Conservation (phyloP, 2,888 invertebrate genomes). For the Agrilus mali region DNA sequence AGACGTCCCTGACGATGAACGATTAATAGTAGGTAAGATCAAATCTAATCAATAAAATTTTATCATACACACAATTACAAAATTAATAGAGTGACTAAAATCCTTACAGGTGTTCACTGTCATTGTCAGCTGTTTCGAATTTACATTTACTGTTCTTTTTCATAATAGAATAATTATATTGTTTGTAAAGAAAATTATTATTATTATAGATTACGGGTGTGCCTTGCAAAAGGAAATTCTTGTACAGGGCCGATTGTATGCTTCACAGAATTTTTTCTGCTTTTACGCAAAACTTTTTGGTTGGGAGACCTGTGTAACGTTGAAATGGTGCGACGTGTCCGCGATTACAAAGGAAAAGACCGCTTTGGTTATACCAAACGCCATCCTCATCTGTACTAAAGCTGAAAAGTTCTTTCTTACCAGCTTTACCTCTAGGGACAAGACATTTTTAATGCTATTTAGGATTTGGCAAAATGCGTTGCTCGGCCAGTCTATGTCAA, state of each 20-base stretch:
- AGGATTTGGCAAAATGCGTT: slow-evolving; percentile 93
- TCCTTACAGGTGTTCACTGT: not conserved
- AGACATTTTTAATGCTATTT: slow-evolving; percentile 90
- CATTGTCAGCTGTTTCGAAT: not conserved
- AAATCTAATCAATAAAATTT: slow-evolving; percentile 4
- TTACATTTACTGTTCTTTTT: no score
- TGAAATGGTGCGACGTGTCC: slow-evolving; percentile 83
- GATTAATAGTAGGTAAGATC: slow-evolving; percentile 79
- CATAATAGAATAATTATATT: slow-evolving; percentile 8
- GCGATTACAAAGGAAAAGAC: slow-evolving; percentile 93
- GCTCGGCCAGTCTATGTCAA: slow-evolving; percentile 74
- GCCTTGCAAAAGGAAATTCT: slow-evolving; percentile 93
- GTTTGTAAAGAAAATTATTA: no score
- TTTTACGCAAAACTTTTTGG: slow-evolving; percentile 97
- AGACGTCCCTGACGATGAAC: slow-evolving; percentile 79
- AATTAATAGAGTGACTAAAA: not conserved
- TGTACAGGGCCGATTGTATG: slow-evolving; percentile 89
- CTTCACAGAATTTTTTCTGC: slow-evolving; percentile 89
- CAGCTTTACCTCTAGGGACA: slow-evolving; percentile 88
- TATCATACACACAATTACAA: not conserved
- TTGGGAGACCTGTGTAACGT: slow-evolving; percentile 82
- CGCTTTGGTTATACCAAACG: slow-evolving; percentile 90
- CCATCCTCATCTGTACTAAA: slow-evolving; percentile 73
- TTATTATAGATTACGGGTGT: slow-evolving; percentile 83
- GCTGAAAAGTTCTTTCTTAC: slow-evolving; percentile 86